Conservation (phyloP, 2,113 vertebrate genomes). For the Pyrgilauda ruficollis region DNA sequence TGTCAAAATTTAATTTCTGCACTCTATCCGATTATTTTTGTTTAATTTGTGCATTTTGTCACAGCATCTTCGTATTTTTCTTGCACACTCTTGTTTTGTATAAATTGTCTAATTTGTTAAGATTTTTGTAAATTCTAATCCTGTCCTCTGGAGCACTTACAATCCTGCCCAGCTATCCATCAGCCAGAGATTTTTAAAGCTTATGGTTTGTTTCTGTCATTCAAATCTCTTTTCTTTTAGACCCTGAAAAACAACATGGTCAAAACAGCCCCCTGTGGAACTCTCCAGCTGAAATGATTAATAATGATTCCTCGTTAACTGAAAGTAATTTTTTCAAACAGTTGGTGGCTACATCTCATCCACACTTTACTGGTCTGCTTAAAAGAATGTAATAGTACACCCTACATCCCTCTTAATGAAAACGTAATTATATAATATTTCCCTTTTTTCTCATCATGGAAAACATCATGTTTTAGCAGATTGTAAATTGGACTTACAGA, state of each 20-base stretch:
- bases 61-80: not conserved
- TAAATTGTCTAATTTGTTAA: not conserved
- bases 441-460: not conserved
- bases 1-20: not conserved
- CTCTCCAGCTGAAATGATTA: not conserved
- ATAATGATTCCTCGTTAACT: not conserved
- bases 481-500: not conserved
- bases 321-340: not conserved
- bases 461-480: not conserved
- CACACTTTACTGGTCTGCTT: not conserved
- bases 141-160: not conserved
- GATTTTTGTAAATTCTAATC: not conserved
- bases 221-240: not conserved
- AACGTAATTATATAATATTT: not conserved
- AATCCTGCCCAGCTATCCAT: not conserved
- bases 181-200: not conserved
- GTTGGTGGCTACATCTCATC: not conserved
- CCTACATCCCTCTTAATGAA: not conserved
- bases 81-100: not conserved
- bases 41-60: not conserved
- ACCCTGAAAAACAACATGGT: not conserved
- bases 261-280: not conserved
- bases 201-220: not conserved
- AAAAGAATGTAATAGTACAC: not conserved
- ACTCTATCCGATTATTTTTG: not conserved